Conservation (phyloP, 2,797 vertebrate genomes). For the Coregonus sp. region DNA sequence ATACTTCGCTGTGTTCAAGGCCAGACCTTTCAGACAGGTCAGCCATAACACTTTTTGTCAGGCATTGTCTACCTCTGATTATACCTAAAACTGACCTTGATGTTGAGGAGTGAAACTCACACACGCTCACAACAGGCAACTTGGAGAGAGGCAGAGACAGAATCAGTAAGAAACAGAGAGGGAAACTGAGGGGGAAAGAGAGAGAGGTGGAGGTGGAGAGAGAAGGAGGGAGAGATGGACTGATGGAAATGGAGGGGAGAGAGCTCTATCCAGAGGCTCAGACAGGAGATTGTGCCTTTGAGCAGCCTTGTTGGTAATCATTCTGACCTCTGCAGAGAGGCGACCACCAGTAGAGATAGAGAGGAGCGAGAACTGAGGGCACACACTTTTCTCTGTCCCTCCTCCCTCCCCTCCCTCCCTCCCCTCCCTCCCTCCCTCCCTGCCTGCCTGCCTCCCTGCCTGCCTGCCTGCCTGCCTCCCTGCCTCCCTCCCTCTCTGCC, state of each 20-base stretch:
- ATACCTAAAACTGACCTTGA: conserved; percentile 42
- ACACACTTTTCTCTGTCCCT: neutral
- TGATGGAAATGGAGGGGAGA: conserved; percentile 48
- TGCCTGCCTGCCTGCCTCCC: conserved; percentile 12
- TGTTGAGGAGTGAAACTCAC: conserved; percentile 17
- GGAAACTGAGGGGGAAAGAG: conserved; percentile 5
- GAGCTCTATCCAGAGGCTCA: conserved; percentile 11
- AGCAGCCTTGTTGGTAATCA: conserved; percentile 3
- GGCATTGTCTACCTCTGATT: conserved; percentile 15
- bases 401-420: neutral
- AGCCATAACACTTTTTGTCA: neutral
- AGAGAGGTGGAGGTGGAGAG: conserved; percentile 26
- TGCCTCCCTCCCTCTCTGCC: neutral
- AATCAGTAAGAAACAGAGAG: conserved; percentile 15
- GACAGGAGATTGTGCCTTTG: neutral
- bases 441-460: conserved; percentile 12
- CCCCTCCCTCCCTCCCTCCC: conserved; percentile 4
- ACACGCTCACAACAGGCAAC: conserved; percentile 14
- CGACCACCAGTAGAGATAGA: neutral
- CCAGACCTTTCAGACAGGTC: neutral
- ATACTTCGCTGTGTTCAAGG: neutral
- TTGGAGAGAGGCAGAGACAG: conserved; percentile 39
- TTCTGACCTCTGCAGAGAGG: neutral
- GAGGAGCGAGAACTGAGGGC: neutral
- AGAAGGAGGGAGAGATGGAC: neutral